phyloP scores from a whole-genome alignment of 2,797 vertebrate genomes.

The Xenops minutus region DNA sequence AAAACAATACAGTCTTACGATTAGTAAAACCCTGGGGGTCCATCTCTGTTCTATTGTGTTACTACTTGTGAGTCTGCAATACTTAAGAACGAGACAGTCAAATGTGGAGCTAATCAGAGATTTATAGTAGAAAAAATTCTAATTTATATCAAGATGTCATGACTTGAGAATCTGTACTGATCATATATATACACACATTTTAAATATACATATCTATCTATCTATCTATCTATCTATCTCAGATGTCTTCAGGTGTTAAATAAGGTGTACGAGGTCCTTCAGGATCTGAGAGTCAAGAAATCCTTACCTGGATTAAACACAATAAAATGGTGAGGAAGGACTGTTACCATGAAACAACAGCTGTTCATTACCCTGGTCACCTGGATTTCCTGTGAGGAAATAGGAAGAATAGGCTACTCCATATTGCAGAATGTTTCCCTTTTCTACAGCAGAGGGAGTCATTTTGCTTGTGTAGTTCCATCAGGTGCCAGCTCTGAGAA shows the following conservation, averaged over 20 bases:
- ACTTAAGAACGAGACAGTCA: background rate
- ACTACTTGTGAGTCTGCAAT: background rate
- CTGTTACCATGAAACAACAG: background rate
- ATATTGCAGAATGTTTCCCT: background rate
- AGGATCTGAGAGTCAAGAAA: background rate
- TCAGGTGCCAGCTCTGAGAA: too few relatives aligned
- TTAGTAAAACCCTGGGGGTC: background rate
- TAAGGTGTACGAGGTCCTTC: background rate
- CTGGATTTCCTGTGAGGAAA: fast-evolving
- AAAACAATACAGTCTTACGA: background rate
- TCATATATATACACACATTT: background rate
- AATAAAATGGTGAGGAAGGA: background rate
- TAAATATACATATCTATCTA: background rate
- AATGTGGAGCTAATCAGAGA: background rate
- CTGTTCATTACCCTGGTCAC: background rate
- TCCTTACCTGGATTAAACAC: background rate
- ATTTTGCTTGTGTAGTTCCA: background rate
- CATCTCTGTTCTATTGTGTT: background rate
- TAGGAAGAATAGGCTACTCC: background rate
- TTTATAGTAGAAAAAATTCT: background rate
- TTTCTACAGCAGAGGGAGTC: background rate
- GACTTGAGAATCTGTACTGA: background rate
- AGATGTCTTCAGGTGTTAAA: background rate
- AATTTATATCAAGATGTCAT: background rate
- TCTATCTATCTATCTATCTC: too few relatives aligned